These are phyloP conservation scores for Timandra comae DNA, from an alignment of 2,888 invertebrate genomes.

Conservation along the genomic window DNA sequence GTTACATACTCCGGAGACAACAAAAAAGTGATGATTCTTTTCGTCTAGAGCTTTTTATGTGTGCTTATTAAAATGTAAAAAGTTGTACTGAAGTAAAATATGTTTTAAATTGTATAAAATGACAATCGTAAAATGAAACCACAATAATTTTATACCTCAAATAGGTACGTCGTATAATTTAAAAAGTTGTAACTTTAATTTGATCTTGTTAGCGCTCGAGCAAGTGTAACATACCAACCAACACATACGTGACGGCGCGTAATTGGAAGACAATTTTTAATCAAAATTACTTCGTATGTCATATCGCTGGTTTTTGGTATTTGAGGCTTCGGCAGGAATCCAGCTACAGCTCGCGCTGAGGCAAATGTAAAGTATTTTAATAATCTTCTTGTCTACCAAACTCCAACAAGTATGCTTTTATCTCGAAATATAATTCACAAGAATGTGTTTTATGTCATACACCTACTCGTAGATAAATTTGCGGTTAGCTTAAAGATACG, in stretches of 20 bases:
- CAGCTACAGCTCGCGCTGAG: constrained; percentile 21
- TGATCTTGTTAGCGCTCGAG: background rate
- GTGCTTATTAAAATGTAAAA: no score
- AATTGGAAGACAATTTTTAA: constrained; percentile 33
- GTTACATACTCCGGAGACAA: no score
- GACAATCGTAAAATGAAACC: no score
- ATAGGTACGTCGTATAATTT: no score
- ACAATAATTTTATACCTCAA: no score
- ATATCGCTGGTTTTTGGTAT: constrained; percentile 23
- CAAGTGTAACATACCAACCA: constrained; percentile 6
- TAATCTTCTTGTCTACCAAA: constrained; percentile 38
- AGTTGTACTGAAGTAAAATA: no score
- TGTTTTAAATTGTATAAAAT: no score
- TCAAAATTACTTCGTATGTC: constrained; percentile 40
- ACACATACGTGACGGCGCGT: constrained; percentile 3
- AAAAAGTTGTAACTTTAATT: constrained; percentile 11
- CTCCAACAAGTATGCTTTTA: constrained; percentile 25
- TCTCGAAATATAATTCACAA: constrained; percentile 35
- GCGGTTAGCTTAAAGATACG: constrained; percentile 7
- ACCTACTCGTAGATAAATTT: constrained; percentile 14
- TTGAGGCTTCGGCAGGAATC: constrained; percentile 22
- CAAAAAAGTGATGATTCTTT: no score
- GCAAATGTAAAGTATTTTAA: constrained; percentile 52
- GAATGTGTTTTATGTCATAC: constrained; percentile 21
- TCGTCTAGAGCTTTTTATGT: no score